Percentiles rank a stretch among this genome's conserved stretches.
These are phyloP conservation scores for Heteronetta atricapilla DNA, from an alignment of 2,113 vertebrate species.

Conservation along the genomic window DNA sequence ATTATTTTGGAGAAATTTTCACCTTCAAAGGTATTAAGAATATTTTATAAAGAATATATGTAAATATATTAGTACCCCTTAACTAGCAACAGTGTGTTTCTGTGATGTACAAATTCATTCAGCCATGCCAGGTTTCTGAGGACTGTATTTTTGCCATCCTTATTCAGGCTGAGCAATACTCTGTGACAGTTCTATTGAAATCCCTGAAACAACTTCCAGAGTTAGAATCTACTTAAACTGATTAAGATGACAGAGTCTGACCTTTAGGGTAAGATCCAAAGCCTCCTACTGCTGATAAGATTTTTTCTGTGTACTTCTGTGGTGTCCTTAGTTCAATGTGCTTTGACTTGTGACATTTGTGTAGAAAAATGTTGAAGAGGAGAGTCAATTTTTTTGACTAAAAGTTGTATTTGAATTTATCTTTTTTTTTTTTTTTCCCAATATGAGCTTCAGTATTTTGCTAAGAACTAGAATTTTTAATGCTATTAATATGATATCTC, in stretches of 20 bases:
- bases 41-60: not conserved
- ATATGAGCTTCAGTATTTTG: not conserved
- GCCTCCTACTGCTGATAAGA: not conserved
- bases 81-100: accelerated
- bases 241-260: not conserved
- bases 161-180: not conserved
- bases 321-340: not conserved
- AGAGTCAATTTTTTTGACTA: not conserved
- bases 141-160: not conserved
- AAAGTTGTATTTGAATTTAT: not conserved
- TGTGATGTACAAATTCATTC: not conserved
- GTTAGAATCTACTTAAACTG: not conserved
- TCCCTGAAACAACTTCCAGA: not conserved
- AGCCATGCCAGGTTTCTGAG: not conserved
- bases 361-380: not conserved
- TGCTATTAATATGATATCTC: not conserved
- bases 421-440: not conserved
- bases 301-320: not conserved
- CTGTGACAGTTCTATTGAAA: not conserved
- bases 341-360: not conserved
- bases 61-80: not conserved
- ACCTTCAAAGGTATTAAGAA: not conserved
- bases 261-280: constrained; percentile 3
- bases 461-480: not conserved
- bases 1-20: not conserved